Base-by-base conservation (phyloP, 1,140 invertebrate genomes). In the Gryllus bimaculatus region DNA sequence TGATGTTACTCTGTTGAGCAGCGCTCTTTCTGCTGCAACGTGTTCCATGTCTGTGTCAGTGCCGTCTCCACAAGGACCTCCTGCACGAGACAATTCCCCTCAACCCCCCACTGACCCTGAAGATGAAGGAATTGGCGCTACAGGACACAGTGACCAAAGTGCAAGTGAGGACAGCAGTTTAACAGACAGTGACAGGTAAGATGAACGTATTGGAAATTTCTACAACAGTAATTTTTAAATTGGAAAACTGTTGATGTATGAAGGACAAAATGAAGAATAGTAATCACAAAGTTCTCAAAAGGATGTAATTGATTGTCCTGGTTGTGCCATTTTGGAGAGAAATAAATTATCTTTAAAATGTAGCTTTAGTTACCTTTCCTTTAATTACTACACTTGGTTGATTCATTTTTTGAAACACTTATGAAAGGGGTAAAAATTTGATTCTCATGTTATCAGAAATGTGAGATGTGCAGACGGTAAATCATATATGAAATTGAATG, bases 131-230 rank as follows among this genome's bases (percentile, higher is more conserved):
- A 81, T 82, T 18, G 83, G 82, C 20, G 83, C 83, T 74, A 82
- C 78, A 15, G 82, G 82, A 39, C 82, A 83, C 77, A 83, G 86
- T 79, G 89, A 90, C 82, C 91, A 92, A 82, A 93, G 92, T 84
- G 92, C 92, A 82, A 93, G 91, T 83, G 93, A 94, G 83, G 93
- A 94, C 83, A 93, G 92, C 82, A 93, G 92, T 83, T 86, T 93
- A 20, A 94, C 92, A 80, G 92, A 94, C 82, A 92, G 92, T 81
- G 93, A 94, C 78, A 84, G 87, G 84, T 86, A 82, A 82, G 80
- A 5, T 39, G 26, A 39, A 39, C n/a, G 15, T 82, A 13, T 79
- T 80, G 73, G 80, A 26, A 79, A 77, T 48, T 80, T 79, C 47
- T 79, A 80, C 77, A 78, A 54, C 18, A 26, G 2, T 15, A 26